These are phyloP conservation scores for Thymelicus acteon DNA, from an alignment of 2,888 invertebrate genomes.

Conservation along the genomic window DNA sequence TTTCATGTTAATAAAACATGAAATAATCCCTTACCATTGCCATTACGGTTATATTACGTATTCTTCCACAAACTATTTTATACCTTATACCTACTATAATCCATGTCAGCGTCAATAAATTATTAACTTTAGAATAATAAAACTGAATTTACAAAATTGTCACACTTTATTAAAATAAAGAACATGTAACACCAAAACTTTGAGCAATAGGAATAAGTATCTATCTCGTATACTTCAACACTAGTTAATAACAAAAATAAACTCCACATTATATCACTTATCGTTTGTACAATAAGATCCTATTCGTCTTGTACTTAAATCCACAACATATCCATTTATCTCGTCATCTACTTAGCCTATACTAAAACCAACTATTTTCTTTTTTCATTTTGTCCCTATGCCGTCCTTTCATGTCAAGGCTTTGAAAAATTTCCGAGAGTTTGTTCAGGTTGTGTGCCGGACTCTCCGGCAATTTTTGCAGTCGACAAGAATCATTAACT, in stretches of 20 bases:
- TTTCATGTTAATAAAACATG: too few relatives aligned
- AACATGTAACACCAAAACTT: slow-evolving; percentile 61
- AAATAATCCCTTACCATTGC: too few relatives aligned
- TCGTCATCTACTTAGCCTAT: slow-evolving; percentile 51
- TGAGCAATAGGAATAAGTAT: slow-evolving; percentile 70
- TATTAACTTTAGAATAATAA: slow-evolving; percentile 20
- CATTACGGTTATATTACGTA: too few relatives aligned
- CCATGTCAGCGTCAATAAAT: too few relatives aligned
- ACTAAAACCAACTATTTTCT: slow-evolving; percentile 79
- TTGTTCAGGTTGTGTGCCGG: slow-evolving; percentile 69
- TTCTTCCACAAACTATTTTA: too few relatives aligned
- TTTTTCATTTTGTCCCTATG: slow-evolving; percentile 74
- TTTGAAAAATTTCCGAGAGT: slow-evolving; percentile 76
- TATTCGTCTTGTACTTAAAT: slow-evolving; percentile 7
- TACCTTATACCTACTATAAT: too few relatives aligned
- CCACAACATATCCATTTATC: slow-evolving; percentile 1
- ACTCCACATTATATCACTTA: slow-evolving; percentile 59
- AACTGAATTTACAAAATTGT: slow-evolving; percentile 45
- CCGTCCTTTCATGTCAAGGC: slow-evolving; percentile 70
- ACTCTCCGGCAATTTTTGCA: slow-evolving; percentile 64
- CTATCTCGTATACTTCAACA: slow-evolving; percentile 50
- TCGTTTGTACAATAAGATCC: slow-evolving; percentile 41
- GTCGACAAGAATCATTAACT: slow-evolving; percentile 57
- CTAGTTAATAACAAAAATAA: slow-evolving; percentile 59
- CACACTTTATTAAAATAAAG: slow-evolving; percentile 71